Percentiles rank a stretch among this genome's conserved stretches.
These are phyloP conservation scores for Palythoa heliodiscus DNA, from an alignment of 92 coral and sea anemone species.

Conservation along the genomic window DNA sequence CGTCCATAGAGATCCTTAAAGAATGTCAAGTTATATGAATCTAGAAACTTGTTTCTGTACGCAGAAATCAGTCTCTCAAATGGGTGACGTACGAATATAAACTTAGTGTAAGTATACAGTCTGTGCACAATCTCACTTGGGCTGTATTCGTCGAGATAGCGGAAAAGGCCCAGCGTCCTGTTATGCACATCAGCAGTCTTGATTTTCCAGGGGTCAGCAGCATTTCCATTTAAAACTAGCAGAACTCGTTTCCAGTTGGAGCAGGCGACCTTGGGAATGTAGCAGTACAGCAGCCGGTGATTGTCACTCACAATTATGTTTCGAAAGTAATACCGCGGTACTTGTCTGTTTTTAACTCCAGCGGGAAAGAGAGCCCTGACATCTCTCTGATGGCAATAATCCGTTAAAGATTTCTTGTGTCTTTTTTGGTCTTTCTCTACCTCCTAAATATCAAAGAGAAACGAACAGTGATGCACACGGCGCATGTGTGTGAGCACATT, in stretches of 20 bases:
- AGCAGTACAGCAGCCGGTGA: constrained; percentile 84
- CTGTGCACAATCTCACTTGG: constrained; percentile 87
- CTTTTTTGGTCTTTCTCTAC: constrained; percentile 58
- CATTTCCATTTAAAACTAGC: constrained; percentile 91
- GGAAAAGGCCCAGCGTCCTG: constrained; percentile 81
- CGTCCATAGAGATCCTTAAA: constrained; percentile 87
- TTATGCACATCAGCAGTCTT: constrained; percentile 91
- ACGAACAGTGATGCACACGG: not conserved
- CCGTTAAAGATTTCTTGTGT: constrained; percentile 62
- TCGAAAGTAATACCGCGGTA: constrained; percentile 75
- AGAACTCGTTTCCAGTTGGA: constrained; percentile 99
- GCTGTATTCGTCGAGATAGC: constrained; percentile 86
- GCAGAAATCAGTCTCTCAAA: constrained; percentile 93
- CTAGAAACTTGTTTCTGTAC: constrained; percentile 93
- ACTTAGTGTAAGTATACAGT: constrained; percentile 85
- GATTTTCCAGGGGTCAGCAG: constrained; percentile 85
- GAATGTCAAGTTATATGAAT: constrained; percentile 86
- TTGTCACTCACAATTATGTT: constrained; percentile 88
- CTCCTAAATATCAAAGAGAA: constrained; percentile 2
- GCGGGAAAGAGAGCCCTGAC: constrained; percentile 77
- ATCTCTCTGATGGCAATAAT: constrained; percentile 79
- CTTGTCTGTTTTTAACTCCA: constrained; percentile 60
- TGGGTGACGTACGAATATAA: constrained; percentile 93
- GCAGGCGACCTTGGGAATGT: constrained; percentile 91
- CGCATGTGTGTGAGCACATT: no score